Conservation (phyloP, 2,888 invertebrate genomes). For the Tetragonula carbonaria region DNA sequence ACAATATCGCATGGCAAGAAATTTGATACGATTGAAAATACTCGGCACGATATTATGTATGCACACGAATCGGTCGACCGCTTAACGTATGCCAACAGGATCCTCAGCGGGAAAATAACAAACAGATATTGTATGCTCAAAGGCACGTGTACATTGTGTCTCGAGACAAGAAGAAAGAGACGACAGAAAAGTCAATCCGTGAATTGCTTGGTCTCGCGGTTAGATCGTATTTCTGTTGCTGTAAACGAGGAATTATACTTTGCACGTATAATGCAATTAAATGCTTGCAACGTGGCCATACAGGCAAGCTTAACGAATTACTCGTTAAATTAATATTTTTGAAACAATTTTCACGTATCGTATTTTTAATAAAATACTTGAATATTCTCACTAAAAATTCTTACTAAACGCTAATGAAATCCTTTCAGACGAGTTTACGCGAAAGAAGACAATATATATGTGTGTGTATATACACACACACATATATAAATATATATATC, state of each 20-base stretch:
- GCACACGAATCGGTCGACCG: neutral
- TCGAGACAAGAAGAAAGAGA: neutral
- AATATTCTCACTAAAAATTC: neutral
- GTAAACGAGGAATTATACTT: neutral
- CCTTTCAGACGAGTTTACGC: neutral
- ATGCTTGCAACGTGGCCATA: neutral
- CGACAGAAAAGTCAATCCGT: neutral
- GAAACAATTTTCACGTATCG: neutral
- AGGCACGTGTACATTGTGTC: slow-evolving; percentile 26
- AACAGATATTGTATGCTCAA: slow-evolving; percentile 3
- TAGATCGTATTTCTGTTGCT: slow-evolving; percentile 4
- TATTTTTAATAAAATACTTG: neutral
- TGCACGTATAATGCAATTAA: slow-evolving; percentile 1
- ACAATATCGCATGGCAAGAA: neutral
- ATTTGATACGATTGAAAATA: slow-evolving; percentile 6
- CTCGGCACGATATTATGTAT: slow-evolving; percentile 3
- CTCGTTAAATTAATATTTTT: neutral
- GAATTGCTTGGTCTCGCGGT: slow-evolving; percentile 3
- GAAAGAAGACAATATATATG: too few relatives aligned
- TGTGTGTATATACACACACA: too few relatives aligned
- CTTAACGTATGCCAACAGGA: slow-evolving; percentile 1
- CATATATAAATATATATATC: too few relatives aligned
- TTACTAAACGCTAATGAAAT: neutral
- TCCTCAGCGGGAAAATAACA: slow-evolving; percentile 21
- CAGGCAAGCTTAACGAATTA: too few relatives aligned